A percentile compares a stretch with the other conserved stretches of the same genome.
These are phyloP conservation scores for Gastrophryne carolinensis DNA, from an alignment of 2,797 vertebrate species.

Conservation along the genomic window DNA sequence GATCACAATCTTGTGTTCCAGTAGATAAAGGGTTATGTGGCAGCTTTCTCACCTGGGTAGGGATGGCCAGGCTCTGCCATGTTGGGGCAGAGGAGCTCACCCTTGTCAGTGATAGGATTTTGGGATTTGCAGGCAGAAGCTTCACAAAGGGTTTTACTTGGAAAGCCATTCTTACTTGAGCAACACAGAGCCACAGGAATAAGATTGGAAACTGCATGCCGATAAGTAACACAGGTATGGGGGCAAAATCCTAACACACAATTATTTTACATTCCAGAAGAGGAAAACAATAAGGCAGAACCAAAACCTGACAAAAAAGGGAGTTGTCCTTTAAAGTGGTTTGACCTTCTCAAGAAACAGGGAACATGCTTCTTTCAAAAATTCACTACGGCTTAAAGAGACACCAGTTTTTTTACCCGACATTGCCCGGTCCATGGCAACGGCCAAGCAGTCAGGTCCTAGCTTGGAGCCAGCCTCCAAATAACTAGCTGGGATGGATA, in stretches of 20 bases:
- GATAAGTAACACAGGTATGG: too few species aligned
- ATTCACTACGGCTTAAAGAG: slow-evolving; percentile 85
- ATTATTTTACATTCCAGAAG: background rate
- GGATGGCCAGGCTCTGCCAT: too few species aligned
- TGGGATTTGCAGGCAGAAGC: too few species aligned
- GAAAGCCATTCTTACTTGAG: too few species aligned
- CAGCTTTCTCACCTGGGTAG: too few species aligned
- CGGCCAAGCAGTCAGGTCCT: slow-evolving; percentile 78
- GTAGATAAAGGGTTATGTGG: too few species aligned
- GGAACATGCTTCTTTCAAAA: slow-evolving; percentile 81
- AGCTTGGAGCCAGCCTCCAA: slow-evolving; percentile 88
- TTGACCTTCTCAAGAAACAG: slow-evolving; percentile 87
- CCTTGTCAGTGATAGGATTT: too few species aligned
- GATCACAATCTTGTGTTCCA: too few species aligned
- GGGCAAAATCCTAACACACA: background rate
- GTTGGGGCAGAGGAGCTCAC: too few species aligned
- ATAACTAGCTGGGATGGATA: slow-evolving; percentile 66
- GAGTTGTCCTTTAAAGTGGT: slow-evolving; percentile 68
- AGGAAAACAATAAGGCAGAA: background rate
- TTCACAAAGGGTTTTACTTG: too few species aligned
- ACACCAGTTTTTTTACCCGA: slow-evolving; percentile 61
- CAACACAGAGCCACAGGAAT: too few species aligned
- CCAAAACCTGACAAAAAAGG: background rate
- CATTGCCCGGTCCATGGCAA: slow-evolving; percentile 77
- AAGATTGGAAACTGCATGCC: too few species aligned